A percentile compares a stretch with the other conserved stretches of the same genome.
phyloP scores from a whole-genome alignment of 2,888 invertebrate genomes.

The Alviniconcha strummeri region DNA sequence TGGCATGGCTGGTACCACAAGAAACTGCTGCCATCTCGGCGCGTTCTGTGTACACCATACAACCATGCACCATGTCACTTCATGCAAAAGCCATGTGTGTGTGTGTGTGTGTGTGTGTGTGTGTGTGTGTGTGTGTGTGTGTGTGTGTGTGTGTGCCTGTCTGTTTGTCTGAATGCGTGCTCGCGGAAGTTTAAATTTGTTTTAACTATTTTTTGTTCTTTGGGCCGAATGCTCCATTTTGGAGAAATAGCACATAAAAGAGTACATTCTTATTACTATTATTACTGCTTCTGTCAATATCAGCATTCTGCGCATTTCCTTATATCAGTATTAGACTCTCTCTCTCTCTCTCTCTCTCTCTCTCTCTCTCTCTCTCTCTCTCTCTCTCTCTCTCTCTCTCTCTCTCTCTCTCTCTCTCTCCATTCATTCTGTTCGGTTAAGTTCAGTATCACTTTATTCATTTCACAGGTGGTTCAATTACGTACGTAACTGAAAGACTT shows the following conservation, averaged over 20 bases:
- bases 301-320: no score
- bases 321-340: not conserved
- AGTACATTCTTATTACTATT: no score
- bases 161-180: not conserved
- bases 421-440: not conserved
- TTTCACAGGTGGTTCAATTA: no score
- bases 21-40: no score
- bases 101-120: not conserved
- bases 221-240: no score
- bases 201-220: not conserved
- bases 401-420: conserved; percentile 3
- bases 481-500: no score
- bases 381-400: conserved; percentile 12
- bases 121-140: not conserved
- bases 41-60: no score
- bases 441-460: not conserved
- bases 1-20: no score
- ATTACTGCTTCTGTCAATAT: no score
- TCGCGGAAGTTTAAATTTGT: not conserved
- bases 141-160: not conserved
- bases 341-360: not conserved
- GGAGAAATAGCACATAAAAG: no score
- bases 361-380: not conserved
- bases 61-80: no score
- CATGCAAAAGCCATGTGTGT: no score